These are phyloP conservation scores for Dryomyza anilis DNA, from an alignment of 2,888 invertebrate species.

Conservation along the genomic window DNA sequence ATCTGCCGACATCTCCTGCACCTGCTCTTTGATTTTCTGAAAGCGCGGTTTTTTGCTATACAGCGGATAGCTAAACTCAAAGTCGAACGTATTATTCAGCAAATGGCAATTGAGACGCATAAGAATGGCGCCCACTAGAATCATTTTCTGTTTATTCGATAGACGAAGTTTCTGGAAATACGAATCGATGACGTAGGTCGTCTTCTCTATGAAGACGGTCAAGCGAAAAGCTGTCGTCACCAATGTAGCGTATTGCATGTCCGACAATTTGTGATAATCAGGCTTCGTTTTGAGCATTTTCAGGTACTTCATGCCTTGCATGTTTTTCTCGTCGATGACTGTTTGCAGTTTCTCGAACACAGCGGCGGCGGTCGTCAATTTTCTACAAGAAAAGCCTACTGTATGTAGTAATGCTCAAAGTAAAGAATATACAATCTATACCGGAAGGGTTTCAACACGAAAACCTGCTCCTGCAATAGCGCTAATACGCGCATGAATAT, in stretches of 20 bases:
- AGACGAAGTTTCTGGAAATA: slow-evolving; percentile 30
- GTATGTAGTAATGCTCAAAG: neutral
- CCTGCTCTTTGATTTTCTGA: slow-evolving; percentile 19
- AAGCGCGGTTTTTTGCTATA: neutral
- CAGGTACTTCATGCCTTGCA: slow-evolving; percentile 7
- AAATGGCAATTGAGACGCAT: slow-evolving; percentile 38
- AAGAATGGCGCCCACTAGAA: slow-evolving; percentile 34
- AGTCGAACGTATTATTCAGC: slow-evolving; percentile 35
- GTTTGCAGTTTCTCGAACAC: slow-evolving; percentile 29
- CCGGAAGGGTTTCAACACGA: slow-evolving; percentile 30
- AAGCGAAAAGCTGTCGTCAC: slow-evolving; percentile 36
- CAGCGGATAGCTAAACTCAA: slow-evolving; percentile 31
- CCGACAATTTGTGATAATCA: slow-evolving; percentile 26
- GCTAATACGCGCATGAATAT: slow-evolving; percentile 31
- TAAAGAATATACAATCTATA: slow-evolving; percentile 3
- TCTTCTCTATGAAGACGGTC: slow-evolving; percentile 34
- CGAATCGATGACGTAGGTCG: slow-evolving; percentile 30
- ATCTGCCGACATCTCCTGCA: slow-evolving; percentile 7
- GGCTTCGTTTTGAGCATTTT: slow-evolving; percentile 28
- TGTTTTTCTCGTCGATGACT: slow-evolving; percentile 9
- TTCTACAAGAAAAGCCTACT: slow-evolving; percentile 6
- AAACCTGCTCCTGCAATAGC: slow-evolving; percentile 28
- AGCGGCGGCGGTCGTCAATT: slow-evolving; percentile 28
- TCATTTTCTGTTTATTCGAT: slow-evolving; percentile 35
- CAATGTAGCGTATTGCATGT: slow-evolving; percentile 37